Conservation (phyloP, 1,140 invertebrate genomes). For the Sinonovacula constricta region DNA sequence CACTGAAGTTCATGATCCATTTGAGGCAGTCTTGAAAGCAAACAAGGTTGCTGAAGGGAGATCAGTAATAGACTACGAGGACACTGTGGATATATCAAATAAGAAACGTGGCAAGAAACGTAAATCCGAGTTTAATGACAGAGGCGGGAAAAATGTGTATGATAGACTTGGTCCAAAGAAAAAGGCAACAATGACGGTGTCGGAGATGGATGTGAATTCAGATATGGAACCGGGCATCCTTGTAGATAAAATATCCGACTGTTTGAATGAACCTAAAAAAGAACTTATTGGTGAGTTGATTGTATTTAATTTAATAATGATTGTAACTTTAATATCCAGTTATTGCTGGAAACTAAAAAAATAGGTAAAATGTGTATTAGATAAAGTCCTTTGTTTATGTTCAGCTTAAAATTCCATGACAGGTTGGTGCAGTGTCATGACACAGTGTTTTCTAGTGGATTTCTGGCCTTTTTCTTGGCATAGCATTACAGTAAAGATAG, state of each 20-base stretch:
- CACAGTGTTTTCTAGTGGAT: too few species aligned
- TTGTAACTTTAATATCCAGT: too few species aligned
- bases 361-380: too few species aligned
- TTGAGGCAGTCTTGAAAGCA: neutral
- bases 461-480: too few species aligned
- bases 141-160: conserved; percentile 43
- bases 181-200: conserved; percentile 17
- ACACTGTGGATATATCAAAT: conserved; percentile 35
- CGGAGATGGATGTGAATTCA: conserved; percentile 50
- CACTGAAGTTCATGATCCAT: neutral
- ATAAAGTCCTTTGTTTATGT: too few species aligned
- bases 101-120: conserved; percentile 13
- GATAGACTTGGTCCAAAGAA: conserved; percentile 33
- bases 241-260: conserved; percentile 54
- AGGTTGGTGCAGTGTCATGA: too few species aligned
- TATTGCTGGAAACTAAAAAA: too few species aligned
- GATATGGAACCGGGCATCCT: conserved; percentile 53
- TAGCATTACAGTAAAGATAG: too few species aligned
- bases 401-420: too few species aligned
- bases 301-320: too few species aligned
- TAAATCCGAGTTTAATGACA: conserved; percentile 24
- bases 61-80: conserved; percentile 52
- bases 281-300: conserved; percentile 66
- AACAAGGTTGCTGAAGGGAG: neutral
- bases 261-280: conserved; percentile 65